Conservation (phyloP, 1,140 invertebrate genomes). For the Apocrypta bakeri region DNA sequence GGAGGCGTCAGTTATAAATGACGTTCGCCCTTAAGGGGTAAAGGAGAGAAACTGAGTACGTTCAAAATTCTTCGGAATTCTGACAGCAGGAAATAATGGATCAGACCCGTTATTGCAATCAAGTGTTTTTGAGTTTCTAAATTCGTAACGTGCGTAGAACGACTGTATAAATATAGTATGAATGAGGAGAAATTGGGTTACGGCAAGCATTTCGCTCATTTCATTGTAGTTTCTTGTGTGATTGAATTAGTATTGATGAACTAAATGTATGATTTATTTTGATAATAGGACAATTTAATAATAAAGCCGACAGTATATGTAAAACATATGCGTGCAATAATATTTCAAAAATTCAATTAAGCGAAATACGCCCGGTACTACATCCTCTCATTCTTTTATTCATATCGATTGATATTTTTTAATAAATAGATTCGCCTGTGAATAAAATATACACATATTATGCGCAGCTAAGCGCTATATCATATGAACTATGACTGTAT, state of each 20-base stretch:
- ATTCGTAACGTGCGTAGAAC: no score
- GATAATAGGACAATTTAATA: neutral
- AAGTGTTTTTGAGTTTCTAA: neutral
- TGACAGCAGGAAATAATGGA: neutral
- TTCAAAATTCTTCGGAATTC: neutral
- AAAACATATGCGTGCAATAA: neutral
- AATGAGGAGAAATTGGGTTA: neutral
- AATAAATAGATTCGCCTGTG: neutral
- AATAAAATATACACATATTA: no score
- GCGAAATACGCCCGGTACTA: neutral
- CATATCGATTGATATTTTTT: no score
- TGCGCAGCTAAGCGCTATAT: no score
- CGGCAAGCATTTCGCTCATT: no score
- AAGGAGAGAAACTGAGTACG: neutral
- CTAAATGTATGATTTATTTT: neutral
- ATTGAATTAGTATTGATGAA: neutral
- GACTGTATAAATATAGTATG: neutral
- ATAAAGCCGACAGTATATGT: neutral
- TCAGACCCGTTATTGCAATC: neutral
- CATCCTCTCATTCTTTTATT: neutral
- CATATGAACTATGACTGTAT: no score
- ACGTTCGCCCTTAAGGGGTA: neutral
- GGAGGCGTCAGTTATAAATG: neutral
- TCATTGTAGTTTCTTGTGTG: neutral
- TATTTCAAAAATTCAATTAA: neutral